Conservation (phyloP, 2,113 vertebrate genomes). For the Thunnus maccoyii region DNA sequence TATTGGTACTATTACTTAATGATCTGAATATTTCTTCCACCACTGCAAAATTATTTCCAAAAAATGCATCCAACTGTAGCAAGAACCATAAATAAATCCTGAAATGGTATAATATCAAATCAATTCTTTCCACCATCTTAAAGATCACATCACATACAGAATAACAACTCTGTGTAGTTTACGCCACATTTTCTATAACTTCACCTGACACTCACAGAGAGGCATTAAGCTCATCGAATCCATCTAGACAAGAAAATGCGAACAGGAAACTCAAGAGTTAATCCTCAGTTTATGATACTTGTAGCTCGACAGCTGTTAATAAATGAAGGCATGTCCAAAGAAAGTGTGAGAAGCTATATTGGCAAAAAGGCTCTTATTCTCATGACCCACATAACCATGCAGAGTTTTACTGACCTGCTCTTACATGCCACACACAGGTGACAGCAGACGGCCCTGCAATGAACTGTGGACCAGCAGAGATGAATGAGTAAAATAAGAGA, state of each 20-base stretch:
- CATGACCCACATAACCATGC: slow-evolving; percentile 6
- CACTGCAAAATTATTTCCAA: background rate
- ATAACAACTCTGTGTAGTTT: background rate
- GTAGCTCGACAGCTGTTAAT: background rate
- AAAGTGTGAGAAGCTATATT: slow-evolving; percentile 37
- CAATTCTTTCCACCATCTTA: background rate
- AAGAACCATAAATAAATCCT: background rate
- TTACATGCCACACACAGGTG: slow-evolving; percentile 69
- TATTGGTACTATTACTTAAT: no score
- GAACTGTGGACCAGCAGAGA: slow-evolving; percentile 22
- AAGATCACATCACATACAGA: background rate
- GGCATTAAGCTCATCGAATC: slow-evolving; percentile 10
- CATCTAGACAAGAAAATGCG: background rate
- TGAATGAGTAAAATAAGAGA: background rate
- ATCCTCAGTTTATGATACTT: background rate
- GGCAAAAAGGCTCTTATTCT: slow-evolving; percentile 22
- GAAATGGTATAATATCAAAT: background rate
- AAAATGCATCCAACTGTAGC: background rate
- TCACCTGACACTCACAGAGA: background rate
- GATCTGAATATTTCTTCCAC: background rate
- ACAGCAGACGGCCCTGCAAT: slow-evolving; percentile 17
- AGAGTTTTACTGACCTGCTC: slow-evolving; percentile 17
- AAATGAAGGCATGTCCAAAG: slow-evolving; percentile 10
- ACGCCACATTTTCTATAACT: background rate
- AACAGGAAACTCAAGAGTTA: background rate